Evolutionary conservation across 2,797 vertebrate genomes (phyloP).

Genomic region (Masticophis lateralis): DNA sequence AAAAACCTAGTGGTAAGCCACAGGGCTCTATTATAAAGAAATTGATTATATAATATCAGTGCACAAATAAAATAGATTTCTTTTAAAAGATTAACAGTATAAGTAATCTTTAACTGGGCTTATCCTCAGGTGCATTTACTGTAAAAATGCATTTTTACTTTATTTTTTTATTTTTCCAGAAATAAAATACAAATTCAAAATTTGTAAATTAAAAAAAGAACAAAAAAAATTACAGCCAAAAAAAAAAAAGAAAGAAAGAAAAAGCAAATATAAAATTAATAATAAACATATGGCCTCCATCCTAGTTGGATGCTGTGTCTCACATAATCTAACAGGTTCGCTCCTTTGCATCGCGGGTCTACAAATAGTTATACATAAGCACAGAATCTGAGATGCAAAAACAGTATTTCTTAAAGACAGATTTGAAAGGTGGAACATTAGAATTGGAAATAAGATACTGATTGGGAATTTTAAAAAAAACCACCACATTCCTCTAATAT

Average conservation of each 20-base stretch:
- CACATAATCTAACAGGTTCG: background rate
- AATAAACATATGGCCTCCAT: background rate
- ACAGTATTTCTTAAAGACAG: background rate
- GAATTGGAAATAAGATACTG: background rate
- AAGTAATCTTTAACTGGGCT: background rate
- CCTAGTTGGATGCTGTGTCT: background rate
- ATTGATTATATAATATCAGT: background rate
- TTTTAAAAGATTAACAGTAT: background rate
- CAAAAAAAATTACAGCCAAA: background rate
- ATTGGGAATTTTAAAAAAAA: background rate
- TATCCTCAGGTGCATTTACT: background rate
- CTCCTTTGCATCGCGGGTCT: background rate
- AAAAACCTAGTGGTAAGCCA: conserved; percentile 9
- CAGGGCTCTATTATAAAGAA: conserved; percentile 1
- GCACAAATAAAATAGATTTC: conserved; percentile 8
- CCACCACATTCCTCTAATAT: background rate
- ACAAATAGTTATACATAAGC: background rate
- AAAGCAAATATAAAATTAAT: background rate
- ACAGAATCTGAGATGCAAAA: background rate
- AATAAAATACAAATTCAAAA: background rate
- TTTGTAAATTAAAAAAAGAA: background rate
- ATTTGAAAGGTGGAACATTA: background rate
- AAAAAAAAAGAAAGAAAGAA: background rate
- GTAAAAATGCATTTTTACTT: too few relatives aligned
- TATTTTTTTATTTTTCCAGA: background rate